Percentiles rank a stretch among this genome's conserved stretches.
phyloP scores from a whole-genome alignment of 1,140 invertebrate species.

The Centruroides sculpturatus region DNA sequence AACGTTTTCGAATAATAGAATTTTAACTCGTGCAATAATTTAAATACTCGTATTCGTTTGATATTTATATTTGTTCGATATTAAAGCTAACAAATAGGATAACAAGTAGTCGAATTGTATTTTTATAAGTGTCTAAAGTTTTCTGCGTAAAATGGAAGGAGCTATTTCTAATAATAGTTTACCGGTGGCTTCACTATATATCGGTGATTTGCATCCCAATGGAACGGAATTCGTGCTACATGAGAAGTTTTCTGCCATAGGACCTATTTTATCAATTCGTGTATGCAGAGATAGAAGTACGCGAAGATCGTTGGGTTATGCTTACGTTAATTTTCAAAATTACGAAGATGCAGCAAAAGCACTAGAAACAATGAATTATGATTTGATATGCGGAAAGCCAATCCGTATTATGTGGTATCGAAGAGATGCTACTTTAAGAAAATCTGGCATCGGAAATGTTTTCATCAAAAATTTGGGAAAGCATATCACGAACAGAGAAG shows the following conservation, averaged over 20 bases:
- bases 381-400: neutral
- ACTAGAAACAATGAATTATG: constrained; percentile 86
- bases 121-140: too few relatives aligned
- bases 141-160: too few relatives aligned
- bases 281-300: neutral
- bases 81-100: too few relatives aligned
- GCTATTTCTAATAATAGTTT: too few relatives aligned
- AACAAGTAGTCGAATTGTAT: too few relatives aligned
- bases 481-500: neutral
- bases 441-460: constrained; percentile 40
- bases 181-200: neutral
- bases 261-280: neutral
- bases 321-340: neutral
- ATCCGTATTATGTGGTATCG: constrained; percentile 36
- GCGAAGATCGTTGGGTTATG: neutral
- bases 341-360: constrained; percentile 64
- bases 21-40: too few relatives aligned
- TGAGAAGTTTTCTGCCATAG: neutral
- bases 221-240: neutral
- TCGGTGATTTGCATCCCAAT: neutral
- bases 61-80: too few relatives aligned
- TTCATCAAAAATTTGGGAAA: neutral
- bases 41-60: too few relatives aligned
- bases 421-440: constrained; percentile 41
- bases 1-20: too few relatives aligned